Evolutionary conservation across 2,797 vertebrate species (phyloP), one percentile per base, ranked within the genome.

Genomic region (Phyllotis vaccarum): DNA sequence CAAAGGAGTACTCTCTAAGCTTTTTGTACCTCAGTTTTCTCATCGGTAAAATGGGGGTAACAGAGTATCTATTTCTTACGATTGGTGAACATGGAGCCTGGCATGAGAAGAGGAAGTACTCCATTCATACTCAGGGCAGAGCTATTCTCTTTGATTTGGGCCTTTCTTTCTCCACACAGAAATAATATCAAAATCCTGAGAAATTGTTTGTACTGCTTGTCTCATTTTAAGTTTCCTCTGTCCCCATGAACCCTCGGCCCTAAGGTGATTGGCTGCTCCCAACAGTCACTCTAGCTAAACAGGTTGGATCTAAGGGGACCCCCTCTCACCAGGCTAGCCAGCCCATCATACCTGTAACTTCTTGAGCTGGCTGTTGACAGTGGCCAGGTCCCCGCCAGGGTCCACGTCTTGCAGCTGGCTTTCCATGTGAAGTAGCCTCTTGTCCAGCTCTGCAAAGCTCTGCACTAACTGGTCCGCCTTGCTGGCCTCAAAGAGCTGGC

Each of bases 291-390:
- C n/a, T n/a, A n/a, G n/a, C n/a, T n/a, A n/a, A n/a, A n/a, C n/a
- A 13, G 46, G 22, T 12, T 37, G 60, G 58, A 31, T 4, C 52
- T 46, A 34, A 82, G 16, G 34, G 14, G 46, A 29, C 11, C 27
- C 62, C 12, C 27, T 27, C 40, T 34, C 49, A 10, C 9, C 7
- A 31, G 9, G 13, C 64, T 17, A 8, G 24, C 62, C 40, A 74
- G 72, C 13, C 54, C 91, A 2, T 40, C 75, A 87, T 96, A 99
- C 99, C 98, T 99, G 99, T 29, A 99, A 98, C 97, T 99, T 99
- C 96, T 99, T 99, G 22, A 99, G 99, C 96, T 99, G 99, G 95
- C 99, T 99, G 98, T 99, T 99, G 98, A 99, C 99, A 0, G 98
- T 99, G 97, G 99, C 99, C 92, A 99, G 98, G 98, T 99, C 99